A percentile compares a stretch with the other conserved stretches of the same genome.
phyloP scores from a whole-genome alignment of 2,888 invertebrate species.

The Mimachlamys varia region DNA sequence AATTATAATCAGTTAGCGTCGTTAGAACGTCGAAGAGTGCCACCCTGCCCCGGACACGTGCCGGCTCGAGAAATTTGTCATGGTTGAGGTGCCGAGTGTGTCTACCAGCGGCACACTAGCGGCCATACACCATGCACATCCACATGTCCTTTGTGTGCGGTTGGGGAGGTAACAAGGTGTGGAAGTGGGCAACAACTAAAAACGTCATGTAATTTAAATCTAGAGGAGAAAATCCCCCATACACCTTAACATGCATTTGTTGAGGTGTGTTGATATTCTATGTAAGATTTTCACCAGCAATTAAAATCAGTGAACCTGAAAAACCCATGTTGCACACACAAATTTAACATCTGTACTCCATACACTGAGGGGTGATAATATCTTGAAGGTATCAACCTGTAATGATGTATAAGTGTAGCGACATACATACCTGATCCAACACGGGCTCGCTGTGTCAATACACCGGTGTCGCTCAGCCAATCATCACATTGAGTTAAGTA shows the following conservation, averaged over 20 bases:
- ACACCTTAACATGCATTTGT: neutral
- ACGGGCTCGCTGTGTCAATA: neutral
- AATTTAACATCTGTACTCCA: neutral
- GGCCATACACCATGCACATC: neutral
- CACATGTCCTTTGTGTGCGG: constrained; percentile 15
- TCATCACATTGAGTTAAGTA: neutral
- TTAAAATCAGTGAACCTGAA: constrained; percentile 9
- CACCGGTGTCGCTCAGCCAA: neutral
- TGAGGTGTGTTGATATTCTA: neutral
- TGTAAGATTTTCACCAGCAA: neutral
- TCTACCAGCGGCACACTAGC: constrained; percentile 3
- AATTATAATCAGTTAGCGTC: constrained; percentile 11
- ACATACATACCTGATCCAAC: too few relatives aligned
- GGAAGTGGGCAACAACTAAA: neutral
- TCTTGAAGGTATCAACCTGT: neutral
- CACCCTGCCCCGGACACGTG: constrained; percentile 11
- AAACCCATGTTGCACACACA: neutral
- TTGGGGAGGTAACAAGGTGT: neutral
- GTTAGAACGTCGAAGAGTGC: neutral
- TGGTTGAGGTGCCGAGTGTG: neutral
- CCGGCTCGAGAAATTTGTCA: constrained; percentile 29
- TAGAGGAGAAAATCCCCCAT: neutral
- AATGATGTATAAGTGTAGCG: too few relatives aligned
- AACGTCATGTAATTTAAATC: constrained; percentile 2
- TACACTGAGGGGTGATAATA: neutral